These are phyloP conservation scores for Melitaea cinxia DNA, from an alignment of 1,140 invertebrate genomes.

Conservation along the genomic window DNA sequence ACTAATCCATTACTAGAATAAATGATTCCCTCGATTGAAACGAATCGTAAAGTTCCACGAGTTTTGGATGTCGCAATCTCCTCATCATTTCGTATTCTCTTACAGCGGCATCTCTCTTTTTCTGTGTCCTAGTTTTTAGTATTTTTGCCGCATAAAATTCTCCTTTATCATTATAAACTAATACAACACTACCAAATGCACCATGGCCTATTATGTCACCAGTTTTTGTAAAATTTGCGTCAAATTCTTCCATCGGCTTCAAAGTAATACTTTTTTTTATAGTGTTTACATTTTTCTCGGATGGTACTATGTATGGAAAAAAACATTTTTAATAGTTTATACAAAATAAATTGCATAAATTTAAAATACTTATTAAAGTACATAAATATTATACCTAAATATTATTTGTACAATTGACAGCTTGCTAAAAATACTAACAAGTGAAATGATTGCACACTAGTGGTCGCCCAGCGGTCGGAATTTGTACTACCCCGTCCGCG, in stretches of 20 bases:
- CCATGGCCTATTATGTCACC: conserved; percentile 91
- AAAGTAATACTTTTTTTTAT: conserved; percentile 26
- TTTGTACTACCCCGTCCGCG: no score
- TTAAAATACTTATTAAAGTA: background rate
- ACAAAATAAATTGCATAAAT: background rate
- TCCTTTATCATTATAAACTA: conserved; percentile 87
- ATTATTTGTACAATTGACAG: no score
- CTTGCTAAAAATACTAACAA: no score
- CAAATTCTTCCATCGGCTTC: conserved; percentile 39
- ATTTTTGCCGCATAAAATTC: conserved; percentile 95
- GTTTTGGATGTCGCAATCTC: conserved; percentile 92
- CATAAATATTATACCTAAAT: no score
- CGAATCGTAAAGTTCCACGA: conserved; percentile 93
- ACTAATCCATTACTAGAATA: conserved; percentile 97
- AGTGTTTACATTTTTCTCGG: conserved; percentile 5
- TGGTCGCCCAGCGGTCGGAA: no score
- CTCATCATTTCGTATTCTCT: conserved; percentile 96
- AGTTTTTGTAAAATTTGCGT: conserved; percentile 36
- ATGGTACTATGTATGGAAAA: conserved; percentile 26
- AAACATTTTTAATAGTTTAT: background rate
- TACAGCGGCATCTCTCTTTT: conserved; percentile 92
- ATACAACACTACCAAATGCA: conserved; percentile 89
- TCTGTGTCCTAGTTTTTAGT: conserved; percentile 89
- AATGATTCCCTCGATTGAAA: conserved; percentile 93
- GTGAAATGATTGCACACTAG: no score